Base-by-base conservation (phyloP, 1,140 invertebrate species). In the Drosophila nigromelanica region DNA sequence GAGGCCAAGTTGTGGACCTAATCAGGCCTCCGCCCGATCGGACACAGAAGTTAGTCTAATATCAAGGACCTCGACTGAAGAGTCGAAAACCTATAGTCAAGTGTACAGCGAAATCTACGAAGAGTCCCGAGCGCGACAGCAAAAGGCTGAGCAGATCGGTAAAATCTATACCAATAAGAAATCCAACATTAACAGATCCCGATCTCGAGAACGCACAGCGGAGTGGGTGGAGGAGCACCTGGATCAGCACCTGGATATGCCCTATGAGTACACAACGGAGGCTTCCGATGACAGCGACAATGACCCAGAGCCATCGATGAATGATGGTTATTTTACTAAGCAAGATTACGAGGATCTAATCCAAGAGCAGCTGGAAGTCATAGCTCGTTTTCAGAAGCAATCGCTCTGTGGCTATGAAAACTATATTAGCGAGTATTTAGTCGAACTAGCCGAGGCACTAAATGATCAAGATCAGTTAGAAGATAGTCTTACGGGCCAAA, bases 101-200 rank as follows among this genome's bases (percentile, higher is more conserved):
- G 69, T 85, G 4, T 87, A 81, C n/a, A 87, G 82, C 42, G 81
- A 86, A 56, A 75, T 85, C 12, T 72, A 54, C 5, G 81, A 85
- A 14, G 81, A 85, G 52, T 85, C 81, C 0, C 73, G 33, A 15
- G 50, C 47, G 4, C 77, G 80, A 7, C 69, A 74, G 11, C 18
- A 78, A 3, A 86, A 80, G 24, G 81, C 81, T 0, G 69, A 80
- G 6, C 43, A 43, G 3, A 72, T 63, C 1, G 62, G 58, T 62
- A 56, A 39, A 4, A 37, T 45, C 3, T 86, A 68, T n/a, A 39
- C 69, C 3, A 56, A 60, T 0, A 60, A 54, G 18, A 59, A 42
- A 43, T 30, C 70, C 1, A 78, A 52, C 35, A 14, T 11, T 7
- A 21, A 8, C 1, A 24, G 12, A 43, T 43, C 45, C 4, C 14